Evolutionary conservation across 92 coral and sea anemone species (phyloP).

Genomic region (Epizoanthus illoricatus): DNA sequence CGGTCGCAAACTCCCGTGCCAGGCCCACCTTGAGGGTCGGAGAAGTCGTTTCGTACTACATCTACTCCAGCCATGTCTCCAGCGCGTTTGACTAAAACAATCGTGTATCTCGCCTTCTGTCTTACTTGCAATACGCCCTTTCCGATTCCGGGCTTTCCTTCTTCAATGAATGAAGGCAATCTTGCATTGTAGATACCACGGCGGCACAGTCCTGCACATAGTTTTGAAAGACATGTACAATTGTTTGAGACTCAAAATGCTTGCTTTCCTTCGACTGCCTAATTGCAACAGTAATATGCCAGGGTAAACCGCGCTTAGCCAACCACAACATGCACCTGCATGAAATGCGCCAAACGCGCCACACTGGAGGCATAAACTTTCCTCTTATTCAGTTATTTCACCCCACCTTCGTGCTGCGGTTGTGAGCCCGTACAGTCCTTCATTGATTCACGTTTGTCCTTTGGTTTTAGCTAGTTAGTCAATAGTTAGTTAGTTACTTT

Average conservation of each 20-base stretch:
- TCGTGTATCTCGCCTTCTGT: conserved; percentile 36
- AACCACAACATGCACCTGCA: too few species aligned
- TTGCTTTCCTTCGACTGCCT: conserved; percentile 20
- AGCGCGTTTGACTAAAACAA: conserved; percentile 13
- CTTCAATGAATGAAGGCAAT: conserved; percentile 22
- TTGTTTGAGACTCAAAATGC: conserved; percentile 27
- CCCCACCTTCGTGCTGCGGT: too few species aligned
- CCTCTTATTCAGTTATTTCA: too few species aligned
- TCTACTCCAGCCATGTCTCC: conserved; percentile 19
- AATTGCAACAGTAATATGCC: conserved; percentile 43
- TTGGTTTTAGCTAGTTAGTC: too few species aligned
- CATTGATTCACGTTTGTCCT: too few species aligned
- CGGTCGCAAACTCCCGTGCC: conserved; percentile 48
- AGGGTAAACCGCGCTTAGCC: conserved; percentile 46
- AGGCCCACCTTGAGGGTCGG: conserved; percentile 49
- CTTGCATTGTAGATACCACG: conserved; percentile 25
- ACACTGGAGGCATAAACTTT: too few species aligned
- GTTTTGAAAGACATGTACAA: conserved; percentile 41
- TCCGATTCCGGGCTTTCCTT: conserved; percentile 28
- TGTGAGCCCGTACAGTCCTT: too few species aligned
- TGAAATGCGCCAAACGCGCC: too few species aligned
- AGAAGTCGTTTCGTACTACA: conserved; percentile 44
- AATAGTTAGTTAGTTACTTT: too few species aligned
- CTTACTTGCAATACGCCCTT: conserved; percentile 46
- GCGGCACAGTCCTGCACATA: conserved; percentile 40